A percentile compares a stretch with the other conserved stretches of the same genome.
phyloP scores from a whole-genome alignment of 2,113 vertebrate genomes.

The Irena cyanogastra region DNA sequence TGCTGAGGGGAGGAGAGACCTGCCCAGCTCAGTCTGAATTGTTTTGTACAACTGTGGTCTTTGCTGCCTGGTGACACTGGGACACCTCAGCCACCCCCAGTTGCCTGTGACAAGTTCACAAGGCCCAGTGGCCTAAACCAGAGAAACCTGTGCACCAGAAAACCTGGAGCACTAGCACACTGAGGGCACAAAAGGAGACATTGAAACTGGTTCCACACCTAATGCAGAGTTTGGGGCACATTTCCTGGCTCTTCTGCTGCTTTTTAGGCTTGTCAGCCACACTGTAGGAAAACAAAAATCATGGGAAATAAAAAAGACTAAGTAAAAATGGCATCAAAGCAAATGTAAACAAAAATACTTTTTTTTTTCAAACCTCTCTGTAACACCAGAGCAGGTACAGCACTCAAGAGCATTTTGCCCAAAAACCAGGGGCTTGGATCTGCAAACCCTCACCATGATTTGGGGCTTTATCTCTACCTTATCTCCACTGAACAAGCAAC shows the following conservation, averaged over 20 bases:
- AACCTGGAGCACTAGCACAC: conserved; percentile 35
- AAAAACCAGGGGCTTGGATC: conserved; percentile 18
- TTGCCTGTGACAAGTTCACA: background rate
- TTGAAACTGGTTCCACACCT: conserved; percentile 69
- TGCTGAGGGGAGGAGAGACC: background rate
- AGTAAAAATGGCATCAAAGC: conserved; percentile 66
- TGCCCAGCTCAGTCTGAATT: background rate
- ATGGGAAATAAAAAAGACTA: conserved; percentile 68
- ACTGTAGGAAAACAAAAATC: conserved; percentile 71
- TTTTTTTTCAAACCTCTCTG: conserved; percentile 32
- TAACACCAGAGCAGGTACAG: conserved; percentile 25
- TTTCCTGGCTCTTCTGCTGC: conserved; percentile 72
- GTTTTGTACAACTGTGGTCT: background rate
- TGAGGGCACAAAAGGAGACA: conserved; percentile 66
- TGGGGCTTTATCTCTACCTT: background rate
- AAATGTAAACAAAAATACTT: conserved; percentile 54
- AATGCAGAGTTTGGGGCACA: conserved; percentile 70
- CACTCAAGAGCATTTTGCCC: conserved; percentile 23
- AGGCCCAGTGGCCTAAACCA: background rate
- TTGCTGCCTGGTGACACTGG: background rate
- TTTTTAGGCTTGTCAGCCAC: conserved; percentile 72
- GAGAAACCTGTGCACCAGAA: conserved; percentile 16
- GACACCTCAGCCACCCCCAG: background rate
- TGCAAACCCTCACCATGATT: background rate
- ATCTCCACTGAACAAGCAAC: background rate